Conservation (phyloP, 2,113 vertebrate genomes). For the Empidonax traillii region DNA sequence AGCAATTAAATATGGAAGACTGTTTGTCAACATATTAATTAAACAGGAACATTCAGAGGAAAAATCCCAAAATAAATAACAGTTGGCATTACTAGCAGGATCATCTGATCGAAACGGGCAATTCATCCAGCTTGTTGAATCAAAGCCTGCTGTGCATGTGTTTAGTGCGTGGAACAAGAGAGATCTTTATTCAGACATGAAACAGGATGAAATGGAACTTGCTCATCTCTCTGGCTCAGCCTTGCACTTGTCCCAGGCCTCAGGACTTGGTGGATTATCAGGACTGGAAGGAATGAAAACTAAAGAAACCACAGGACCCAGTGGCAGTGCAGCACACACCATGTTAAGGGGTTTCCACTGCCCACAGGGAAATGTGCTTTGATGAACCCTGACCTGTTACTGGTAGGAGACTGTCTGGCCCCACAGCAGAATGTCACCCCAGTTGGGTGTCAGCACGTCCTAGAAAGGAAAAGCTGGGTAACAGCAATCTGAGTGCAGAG, state of each 20-base stretch:
- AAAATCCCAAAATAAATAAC: conserved; percentile 29
- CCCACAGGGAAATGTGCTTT: not conserved
- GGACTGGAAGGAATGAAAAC: not conserved
- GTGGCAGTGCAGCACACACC: not conserved
- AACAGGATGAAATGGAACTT: not conserved
- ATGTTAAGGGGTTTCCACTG: not conserved
- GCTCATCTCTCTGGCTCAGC: not conserved
- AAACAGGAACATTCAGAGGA: conserved; percentile 40
- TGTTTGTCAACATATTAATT: conserved; percentile 65
- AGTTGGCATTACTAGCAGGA: conserved; percentile 42
- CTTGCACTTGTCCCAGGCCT: not conserved
- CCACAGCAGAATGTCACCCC: not conserved
- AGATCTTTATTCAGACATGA: not conserved
- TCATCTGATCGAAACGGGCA: conserved; percentile 35
- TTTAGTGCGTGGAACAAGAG: not conserved
- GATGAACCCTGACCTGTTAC: not conserved
- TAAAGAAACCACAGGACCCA: not conserved
- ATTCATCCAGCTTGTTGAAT: not conserved
- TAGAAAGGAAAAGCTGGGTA: not conserved
- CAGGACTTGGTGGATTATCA: not conserved
- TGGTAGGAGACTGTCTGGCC: not conserved
- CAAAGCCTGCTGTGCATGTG: not conserved
- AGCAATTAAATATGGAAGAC: conserved; percentile 37
- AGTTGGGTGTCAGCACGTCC: accelerated
- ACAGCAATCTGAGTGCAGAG: not conserved